Base-by-base conservation (phyloP, 1,140 invertebrate genomes). In the Calephelis virginiensis region DNA sequence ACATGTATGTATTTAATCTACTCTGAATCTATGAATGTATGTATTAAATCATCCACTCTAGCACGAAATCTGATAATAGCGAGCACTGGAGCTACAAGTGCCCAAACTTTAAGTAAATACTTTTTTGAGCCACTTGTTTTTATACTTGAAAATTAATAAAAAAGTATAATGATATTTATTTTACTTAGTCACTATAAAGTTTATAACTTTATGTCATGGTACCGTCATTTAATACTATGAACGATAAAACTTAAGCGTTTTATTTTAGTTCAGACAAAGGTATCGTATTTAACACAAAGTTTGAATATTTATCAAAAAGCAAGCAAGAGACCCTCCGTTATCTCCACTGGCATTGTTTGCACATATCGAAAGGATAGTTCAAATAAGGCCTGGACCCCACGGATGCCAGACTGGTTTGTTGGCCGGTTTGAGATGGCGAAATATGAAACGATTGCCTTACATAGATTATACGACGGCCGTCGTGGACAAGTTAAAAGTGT, bases 361-460 rank as follows among this genome's bases (percentile, higher is more conserved):
- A 56, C 28, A 74, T 59, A 28, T 53, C 61, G 68, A 64, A 64
- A 64, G 64, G 71, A 66, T 67, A 60, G 72, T 70, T 70, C 71
- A 78, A 82, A 79, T 74, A 78, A 56, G 53, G 50, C 47, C 63
- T 63, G 69, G 80, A 80, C 78, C 78, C 77, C 75, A 79, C 74
- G 80, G 78, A 81, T 79, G 77, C 62, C 40, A 62, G 75, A 79
- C 80, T 70, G 76, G 80, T 82, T 81, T 76, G 53, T 12, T 47
- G 64, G 48, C 49, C 69, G 63, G 48, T 45, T 56, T 53, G 13
- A 11, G 53, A 48, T 61, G 64, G 64, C 67, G 61, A 69, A 69
- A 69, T 67, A 61, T 69, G 28, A 66, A 61, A 14, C 47, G 63
- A 17, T 38, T 50, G n/a, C 45, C 6, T 38, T 14, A 17, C 38